Base-by-base conservation (phyloP, 2,113 vertebrate genomes). In the Mystacornis crossleyi region DNA sequence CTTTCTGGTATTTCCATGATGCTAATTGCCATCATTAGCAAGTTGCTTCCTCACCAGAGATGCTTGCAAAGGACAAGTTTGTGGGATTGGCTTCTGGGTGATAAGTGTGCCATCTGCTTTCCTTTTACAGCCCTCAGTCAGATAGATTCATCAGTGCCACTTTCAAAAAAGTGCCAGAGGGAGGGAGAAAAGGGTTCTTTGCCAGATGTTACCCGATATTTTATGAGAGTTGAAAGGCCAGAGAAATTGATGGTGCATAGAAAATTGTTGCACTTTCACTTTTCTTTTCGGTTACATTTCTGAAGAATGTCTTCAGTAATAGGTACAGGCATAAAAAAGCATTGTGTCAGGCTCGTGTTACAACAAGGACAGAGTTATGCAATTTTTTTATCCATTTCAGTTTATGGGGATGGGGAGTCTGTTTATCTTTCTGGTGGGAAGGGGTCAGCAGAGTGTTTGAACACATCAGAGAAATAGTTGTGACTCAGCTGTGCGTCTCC, bases 101-200 rank as follows among this genome's bases (percentile, higher is more conserved):
- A 89, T 83, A 90, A 91, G 88, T 93, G 86, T 95, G 82, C 96
- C 95, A 97, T 96, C 93, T 97, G 96, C 88, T 92, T 93, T 92
- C 33, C 51, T 92, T 93, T 95, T 86, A 94, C 61, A 92, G 33
- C 48, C 55, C 14, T 40, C 42, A 71, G 71, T 72, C 60, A 94
- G 29, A 90, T 0, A 92, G 58, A 90, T 92, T 78, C 43, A 86
- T 92, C 58, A 81, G 38, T 53, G 51, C 33, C 2, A 14, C 67
- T 83, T 88, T 78, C 66, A 78, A 89, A 71, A 18, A 58, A 82
- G n/a, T 81, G 62, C 64, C 2, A 4, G 43, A 33, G 79, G 36
- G 15, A 6, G 2, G 4, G 14, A 14, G 7, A 25, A 45, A 43
- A 69, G 12, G 13, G 2, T 47, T 74, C 69, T 81, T 90, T 81